phyloP scores from a whole-genome alignment of 1,140 invertebrate species.

The Ganaspis sp. region DNA sequence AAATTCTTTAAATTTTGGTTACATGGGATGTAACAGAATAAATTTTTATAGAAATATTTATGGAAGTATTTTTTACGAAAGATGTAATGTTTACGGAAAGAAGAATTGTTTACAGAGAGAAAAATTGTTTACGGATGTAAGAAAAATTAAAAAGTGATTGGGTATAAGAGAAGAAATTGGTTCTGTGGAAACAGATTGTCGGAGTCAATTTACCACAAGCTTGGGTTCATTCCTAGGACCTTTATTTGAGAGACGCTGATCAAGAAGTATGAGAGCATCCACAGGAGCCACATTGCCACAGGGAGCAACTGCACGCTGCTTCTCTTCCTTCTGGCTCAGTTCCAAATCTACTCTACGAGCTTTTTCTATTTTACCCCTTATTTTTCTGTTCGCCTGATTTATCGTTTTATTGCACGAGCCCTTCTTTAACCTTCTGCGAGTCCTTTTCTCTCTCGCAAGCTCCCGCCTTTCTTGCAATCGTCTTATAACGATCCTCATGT shows the following conservation, averaged over 20 bases:
- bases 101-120: no score
- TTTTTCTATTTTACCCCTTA: constrained; percentile 66
- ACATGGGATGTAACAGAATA: no score
- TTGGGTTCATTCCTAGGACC: constrained; percentile 19
- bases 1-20: no score
- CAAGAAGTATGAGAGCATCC: constrained; percentile 36
- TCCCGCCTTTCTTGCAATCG: constrained; percentile 33
- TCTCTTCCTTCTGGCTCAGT: constrained; percentile 52
- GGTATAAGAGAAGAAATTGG: constrained; percentile 9
- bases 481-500: constrained; percentile 42
- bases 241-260: constrained; percentile 29
- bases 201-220: constrained; percentile 13
- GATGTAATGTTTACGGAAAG: no score
- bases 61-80: no score
- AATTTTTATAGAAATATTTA: no score
- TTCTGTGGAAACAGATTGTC: constrained; percentile 21
- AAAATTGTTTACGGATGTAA: no score
- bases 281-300: constrained; percentile 52
- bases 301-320: constrained; percentile 50
- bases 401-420: constrained; percentile 59
- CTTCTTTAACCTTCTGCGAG: background rate
- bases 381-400: constrained; percentile 65
- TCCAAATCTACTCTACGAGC: constrained; percentile 68
- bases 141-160: no score
- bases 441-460: background rate